phyloP scores from a whole-genome alignment of 2,888 invertebrate species.

The Drosophila kanekoi region DNA sequence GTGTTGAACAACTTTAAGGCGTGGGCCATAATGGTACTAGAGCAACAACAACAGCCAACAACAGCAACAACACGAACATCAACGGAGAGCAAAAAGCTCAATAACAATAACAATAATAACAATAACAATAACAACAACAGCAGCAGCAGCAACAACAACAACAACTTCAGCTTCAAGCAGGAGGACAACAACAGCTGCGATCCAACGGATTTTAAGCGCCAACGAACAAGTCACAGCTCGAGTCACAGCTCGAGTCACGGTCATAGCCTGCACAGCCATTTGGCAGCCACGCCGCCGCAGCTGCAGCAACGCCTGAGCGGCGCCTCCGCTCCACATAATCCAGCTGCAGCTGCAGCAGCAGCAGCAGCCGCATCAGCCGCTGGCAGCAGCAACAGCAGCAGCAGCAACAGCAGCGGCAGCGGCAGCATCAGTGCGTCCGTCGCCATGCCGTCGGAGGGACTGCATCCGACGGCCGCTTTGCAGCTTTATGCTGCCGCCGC shows the following conservation, averaged over 20 bases:
- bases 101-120: constrained; percentile 24
- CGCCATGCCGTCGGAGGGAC: constrained; percentile 82
- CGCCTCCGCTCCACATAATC: constrained; percentile 22
- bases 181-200: constrained; percentile 45
- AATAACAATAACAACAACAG: constrained; percentile 19
- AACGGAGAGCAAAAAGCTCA: constrained; percentile 26
- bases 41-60: constrained; percentile 65
- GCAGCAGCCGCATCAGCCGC: no score
- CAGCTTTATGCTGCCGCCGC: constrained; percentile 84
- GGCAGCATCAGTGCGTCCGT: constrained; percentile 29
- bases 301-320: constrained; percentile 47
- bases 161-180: constrained; percentile 44
- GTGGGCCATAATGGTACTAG: constrained; percentile 81
- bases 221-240: constrained; percentile 44
- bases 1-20: constrained; percentile 26
- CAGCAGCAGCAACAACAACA: constrained; percentile 32
- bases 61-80: constrained; percentile 23
- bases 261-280: constrained; percentile 35
- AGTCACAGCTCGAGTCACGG: constrained; percentile 24
- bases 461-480: constrained; percentile 83
- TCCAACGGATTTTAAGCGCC: constrained; percentile 33
- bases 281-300: constrained; percentile 51
- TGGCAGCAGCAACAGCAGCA: constrained; percentile 11
- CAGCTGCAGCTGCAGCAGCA: constrained; percentile 6
- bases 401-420: constrained; percentile 24